Percentiles rank a stretch among this genome's conserved stretches.
phyloP scores from a whole-genome alignment of 2,888 invertebrate genomes.

The Tuberolachnus salignus region DNA sequence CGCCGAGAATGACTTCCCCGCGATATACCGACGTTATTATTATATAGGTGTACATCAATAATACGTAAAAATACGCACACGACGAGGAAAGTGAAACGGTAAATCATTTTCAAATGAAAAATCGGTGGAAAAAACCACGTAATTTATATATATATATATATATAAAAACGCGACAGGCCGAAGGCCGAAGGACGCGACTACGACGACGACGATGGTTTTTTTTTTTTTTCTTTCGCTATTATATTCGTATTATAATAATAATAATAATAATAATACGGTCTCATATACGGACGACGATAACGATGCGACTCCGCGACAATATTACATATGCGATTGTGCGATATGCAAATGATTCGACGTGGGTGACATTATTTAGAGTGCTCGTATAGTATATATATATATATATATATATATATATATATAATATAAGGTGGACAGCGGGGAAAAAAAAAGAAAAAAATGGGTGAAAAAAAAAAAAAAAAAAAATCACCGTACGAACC shows the following conservation, averaged over 20 bases:
- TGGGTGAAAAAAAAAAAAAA: not conserved
- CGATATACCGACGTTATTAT: not conserved
- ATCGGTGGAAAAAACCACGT: not conserved
- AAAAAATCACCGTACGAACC: not conserved
- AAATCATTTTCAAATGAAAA: constrained; percentile 15
- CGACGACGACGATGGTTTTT: no score
- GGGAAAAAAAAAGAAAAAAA: not conserved
- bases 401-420: no score
- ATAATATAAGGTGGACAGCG: no score
- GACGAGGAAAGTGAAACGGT: constrained; percentile 31
- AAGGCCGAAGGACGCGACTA: constrained; percentile 4
- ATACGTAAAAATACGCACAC: not conserved
- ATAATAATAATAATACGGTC: no score
- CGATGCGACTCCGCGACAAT: not conserved
- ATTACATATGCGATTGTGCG: no score
- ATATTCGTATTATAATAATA: no score
- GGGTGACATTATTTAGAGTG: constrained; percentile 29
- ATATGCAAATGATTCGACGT: constrained; percentile 35
- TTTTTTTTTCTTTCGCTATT: no score
- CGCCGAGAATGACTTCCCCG: no score
- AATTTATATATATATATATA: not conserved
- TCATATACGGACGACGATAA: no score
- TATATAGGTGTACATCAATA: not conserved
- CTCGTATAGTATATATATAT: no score
- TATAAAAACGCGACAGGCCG: not conserved